phyloP scores from a whole-genome alignment of 2,888 invertebrate species.

The Apomyelois bistriatella region DNA sequence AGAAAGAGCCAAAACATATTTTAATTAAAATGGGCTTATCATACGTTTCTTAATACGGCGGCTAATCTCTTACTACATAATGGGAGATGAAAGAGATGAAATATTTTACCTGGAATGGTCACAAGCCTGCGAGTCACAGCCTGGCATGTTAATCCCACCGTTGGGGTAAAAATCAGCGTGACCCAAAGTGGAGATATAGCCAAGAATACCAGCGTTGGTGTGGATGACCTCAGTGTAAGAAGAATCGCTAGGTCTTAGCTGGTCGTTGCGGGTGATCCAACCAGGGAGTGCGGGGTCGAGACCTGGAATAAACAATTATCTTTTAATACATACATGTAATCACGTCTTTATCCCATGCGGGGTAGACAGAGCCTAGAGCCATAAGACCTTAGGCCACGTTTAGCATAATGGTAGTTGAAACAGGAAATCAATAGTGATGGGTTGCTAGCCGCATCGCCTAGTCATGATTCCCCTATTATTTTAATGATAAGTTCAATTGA shows the following conservation, averaged over 20 bases:
- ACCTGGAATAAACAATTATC: conserved; percentile 24
- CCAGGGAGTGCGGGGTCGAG: conserved; percentile 36
- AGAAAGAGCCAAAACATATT: too few species aligned
- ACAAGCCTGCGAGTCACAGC: conserved; percentile 24
- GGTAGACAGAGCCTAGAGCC: too few species aligned
- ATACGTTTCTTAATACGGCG: too few species aligned
- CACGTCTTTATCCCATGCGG: too few species aligned
- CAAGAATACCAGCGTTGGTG: conserved; percentile 39
- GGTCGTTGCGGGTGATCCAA: conserved; percentile 31
- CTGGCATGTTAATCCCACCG: conserved; percentile 17
- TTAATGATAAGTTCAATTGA: too few species aligned
- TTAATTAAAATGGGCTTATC: too few species aligned
- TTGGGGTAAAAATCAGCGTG: conserved; percentile 46
- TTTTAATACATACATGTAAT: neutral
- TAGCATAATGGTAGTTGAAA: too few species aligned
- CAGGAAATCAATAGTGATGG: too few species aligned
- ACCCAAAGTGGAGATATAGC: conserved; percentile 31
- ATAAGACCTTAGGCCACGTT: too few species aligned
- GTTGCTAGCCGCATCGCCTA: too few species aligned
- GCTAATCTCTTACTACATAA: too few species aligned
- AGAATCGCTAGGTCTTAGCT: conserved; percentile 31
- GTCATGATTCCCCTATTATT: too few species aligned
- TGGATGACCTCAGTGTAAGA: conserved; percentile 46
- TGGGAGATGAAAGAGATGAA: neutral
- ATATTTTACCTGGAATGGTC: conserved; percentile 20